Conservation (phyloP, 2,888 invertebrate species). For the Leucophenga maculata region DNA sequence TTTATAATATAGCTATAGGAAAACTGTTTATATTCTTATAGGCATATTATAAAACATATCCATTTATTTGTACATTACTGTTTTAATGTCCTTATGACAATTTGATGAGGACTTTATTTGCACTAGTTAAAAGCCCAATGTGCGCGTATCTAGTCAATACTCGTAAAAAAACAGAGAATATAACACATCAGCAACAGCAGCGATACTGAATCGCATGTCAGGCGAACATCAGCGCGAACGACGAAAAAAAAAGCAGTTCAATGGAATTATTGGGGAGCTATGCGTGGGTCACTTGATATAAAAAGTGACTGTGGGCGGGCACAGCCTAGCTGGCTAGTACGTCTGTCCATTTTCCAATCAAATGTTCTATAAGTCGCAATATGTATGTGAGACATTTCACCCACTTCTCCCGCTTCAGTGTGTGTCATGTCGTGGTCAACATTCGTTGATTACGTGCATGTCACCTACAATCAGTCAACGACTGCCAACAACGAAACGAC, state of each 20-base stretch:
- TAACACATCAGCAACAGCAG: slow-evolving; percentile 30
- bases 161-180: slow-evolving; percentile 53
- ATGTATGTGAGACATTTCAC: not conserved
- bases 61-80: slow-evolving; percentile 30
- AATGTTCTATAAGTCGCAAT: slow-evolving; percentile 48
- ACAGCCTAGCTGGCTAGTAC: slow-evolving; percentile 3
- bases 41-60: too few species aligned
- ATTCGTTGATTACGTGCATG: slow-evolving; percentile 66
- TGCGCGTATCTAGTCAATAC: slow-evolving; percentile 50
- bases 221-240: slow-evolving; percentile 46
- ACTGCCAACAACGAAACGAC: not conserved
- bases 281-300: not conserved
- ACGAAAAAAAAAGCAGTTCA: not conserved
- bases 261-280: slow-evolving; percentile 3
- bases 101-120: slow-evolving; percentile 68
- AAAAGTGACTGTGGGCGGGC: not conserved
- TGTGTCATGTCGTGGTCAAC: slow-evolving; percentile 60
- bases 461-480: slow-evolving; percentile 43
- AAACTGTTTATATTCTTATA: too few species aligned
- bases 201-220: slow-evolving; percentile 54
- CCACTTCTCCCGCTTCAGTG: slow-evolving; percentile 31
- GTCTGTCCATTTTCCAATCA: slow-evolving; percentile 62
- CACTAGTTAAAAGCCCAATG: slow-evolving; percentile 66
- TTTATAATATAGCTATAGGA: too few species aligned
- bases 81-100: slow-evolving; percentile 63